Base-by-base conservation (phyloP, 2,888 invertebrate species). In the Agelastica alni region DNA sequence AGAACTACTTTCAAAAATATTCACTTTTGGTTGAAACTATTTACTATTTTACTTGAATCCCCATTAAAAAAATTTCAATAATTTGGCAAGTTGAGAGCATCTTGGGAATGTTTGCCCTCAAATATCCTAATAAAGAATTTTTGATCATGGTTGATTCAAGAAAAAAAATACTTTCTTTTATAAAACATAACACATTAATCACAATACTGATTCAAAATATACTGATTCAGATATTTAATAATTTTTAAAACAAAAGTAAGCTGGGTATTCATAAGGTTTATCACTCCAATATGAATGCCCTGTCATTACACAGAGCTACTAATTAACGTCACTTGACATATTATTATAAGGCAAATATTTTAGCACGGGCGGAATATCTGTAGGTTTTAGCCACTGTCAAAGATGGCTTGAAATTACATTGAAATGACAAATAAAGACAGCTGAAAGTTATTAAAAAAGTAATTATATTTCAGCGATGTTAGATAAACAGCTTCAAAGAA, bases 71-170 rank as follows among this genome's bases (percentile, higher is more conserved):
- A 60, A 17, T 28, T 44, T 46, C 30, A 18, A 20, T 46, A 39
- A 44, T 22, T 18, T 26, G 20, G 18, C 13, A 32, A 51, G 55
- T 64, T 64, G 67, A 48, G 59, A 66, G 52, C 65, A 63, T 60
- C 60, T 68, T 68, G 68, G 69, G 68, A 68, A 68, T 16, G 51
- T 60, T 62, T 62, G 64, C 58, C 60, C 55, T 56, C 69, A 65
- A 64, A 48, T 39, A 44, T 18, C 30, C n/a, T 20, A 7, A 48
- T 26, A 30, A 42, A 7, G 9, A 31, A 41, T 42, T 49, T 31
- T 31, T 31, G 22, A 22, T 9, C 9, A 32, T 4, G 31, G 18
- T 26, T 10, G 32, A 42, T 31, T 32, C 49, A 42, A 49, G 48
- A 12, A 48, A n/a, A n/a, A n/a, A 43, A 55, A 56, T 42, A 41